These are phyloP conservation scores for Notodonta ziczac DNA, from an alignment of 2,888 invertebrate genomes.

Conservation along the genomic window DNA sequence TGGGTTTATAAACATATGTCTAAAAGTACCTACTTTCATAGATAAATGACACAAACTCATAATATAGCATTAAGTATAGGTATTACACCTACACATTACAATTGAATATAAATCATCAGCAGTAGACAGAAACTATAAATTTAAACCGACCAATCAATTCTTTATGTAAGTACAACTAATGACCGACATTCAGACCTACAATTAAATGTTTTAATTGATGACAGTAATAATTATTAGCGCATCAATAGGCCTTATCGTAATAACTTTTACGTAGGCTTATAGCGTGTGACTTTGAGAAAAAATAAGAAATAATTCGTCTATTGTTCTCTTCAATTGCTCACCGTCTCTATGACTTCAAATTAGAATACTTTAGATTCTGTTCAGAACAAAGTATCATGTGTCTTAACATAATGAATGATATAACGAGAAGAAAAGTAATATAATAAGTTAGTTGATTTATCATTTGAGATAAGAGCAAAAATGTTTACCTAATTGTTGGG, in stretches of 20 bases:
- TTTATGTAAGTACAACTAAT: not conserved
- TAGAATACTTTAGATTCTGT: not conserved
- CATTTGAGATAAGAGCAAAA: not conserved
- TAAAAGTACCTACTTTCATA: too few species aligned
- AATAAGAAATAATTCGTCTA: slow-evolving; percentile 1
- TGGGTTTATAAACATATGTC: too few species aligned
- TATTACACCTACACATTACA: not conserved
- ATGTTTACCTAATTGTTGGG: slow-evolving; percentile 5
- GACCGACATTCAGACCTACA: slow-evolving; percentile 8
- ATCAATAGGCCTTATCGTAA: slow-evolving; percentile 3
- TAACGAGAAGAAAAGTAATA: slow-evolving; percentile 11
- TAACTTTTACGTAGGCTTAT: not conserved
- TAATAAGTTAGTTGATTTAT: not conserved
- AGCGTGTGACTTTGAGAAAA: slow-evolving; percentile 1
- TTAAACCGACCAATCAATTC: too few species aligned
- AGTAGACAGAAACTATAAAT: slow-evolving; percentile 13
- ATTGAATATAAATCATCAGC: slow-evolving; percentile 17
- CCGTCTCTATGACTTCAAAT: not conserved
- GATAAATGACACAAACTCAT: too few species aligned
- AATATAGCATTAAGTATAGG: too few species aligned
- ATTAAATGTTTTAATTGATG: slow-evolving; percentile 7
- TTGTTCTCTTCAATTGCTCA: slow-evolving; percentile 26
- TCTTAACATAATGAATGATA: slow-evolving; percentile 35
- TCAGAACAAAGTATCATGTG: slow-evolving; percentile 9
- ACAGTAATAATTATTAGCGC: not conserved